These are phyloP conservation scores for Acanthochromis polyacanthus DNA, from an alignment of 2,113 vertebrate genomes.

Conservation along the genomic window DNA sequence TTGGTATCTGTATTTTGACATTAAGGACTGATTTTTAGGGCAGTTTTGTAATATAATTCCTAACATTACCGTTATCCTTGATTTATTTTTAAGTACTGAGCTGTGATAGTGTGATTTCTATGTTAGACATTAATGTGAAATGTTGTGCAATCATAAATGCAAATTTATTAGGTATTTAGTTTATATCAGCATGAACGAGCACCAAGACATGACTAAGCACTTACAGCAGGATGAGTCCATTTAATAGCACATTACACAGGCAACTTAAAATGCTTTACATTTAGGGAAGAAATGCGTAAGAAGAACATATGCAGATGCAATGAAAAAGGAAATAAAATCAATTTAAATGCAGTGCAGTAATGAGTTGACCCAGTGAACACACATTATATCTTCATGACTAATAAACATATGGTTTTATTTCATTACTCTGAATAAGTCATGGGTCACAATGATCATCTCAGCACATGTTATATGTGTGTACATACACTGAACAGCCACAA, in stretches of 20 bases:
- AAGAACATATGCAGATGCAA: background rate
- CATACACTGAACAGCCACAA: too few species aligned
- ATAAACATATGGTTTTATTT: background rate
- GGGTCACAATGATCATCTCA: background rate
- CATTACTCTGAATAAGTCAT: background rate
- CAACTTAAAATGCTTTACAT: conserved; percentile 5
- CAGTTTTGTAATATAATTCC: background rate
- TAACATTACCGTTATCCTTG: background rate
- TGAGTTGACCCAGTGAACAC: background rate
- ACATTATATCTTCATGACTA: background rate
- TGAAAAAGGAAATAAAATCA: background rate
- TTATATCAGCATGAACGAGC: background rate
- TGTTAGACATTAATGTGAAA: conserved; percentile 4
- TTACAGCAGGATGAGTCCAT: background rate
- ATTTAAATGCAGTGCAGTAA: background rate
- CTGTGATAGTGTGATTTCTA: background rate
- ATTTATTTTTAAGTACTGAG: background rate
- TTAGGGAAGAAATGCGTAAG: background rate
- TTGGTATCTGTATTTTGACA: background rate
- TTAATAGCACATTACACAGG: background rate
- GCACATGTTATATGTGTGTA: background rate
- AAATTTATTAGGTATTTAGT: background rate
- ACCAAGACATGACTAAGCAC: background rate
- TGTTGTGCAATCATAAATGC: background rate
- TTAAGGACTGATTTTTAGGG: conserved; percentile 21